phyloP scores from a whole-genome alignment of 2,888 invertebrate genomes.

The Heliconius ismenius region DNA sequence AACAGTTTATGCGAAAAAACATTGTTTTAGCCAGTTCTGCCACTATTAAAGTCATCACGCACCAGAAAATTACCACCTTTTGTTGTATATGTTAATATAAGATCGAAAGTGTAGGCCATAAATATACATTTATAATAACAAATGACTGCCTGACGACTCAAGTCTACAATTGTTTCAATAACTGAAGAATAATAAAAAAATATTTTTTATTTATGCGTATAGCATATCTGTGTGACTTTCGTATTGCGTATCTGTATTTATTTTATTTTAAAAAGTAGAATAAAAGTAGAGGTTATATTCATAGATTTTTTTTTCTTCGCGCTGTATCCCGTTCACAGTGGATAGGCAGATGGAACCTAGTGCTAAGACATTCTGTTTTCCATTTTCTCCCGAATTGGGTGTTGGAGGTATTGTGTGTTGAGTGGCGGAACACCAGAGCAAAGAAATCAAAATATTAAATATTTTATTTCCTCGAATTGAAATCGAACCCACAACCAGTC shows the following conservation, averaged over 20 bases:
- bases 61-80: constrained; percentile 77
- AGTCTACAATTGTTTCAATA: constrained; percentile 59
- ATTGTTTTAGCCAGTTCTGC: constrained; percentile 60
- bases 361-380: not conserved
- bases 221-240: constrained; percentile 53
- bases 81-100: constrained; percentile 73
- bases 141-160: constrained; percentile 59
- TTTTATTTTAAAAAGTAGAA: too few relatives aligned
- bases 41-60: constrained; percentile 74
- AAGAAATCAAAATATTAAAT: not conserved
- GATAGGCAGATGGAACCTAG: not conserved
- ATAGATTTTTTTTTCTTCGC: constrained; percentile 13
- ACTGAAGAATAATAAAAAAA: constrained; percentile 59
- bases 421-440: not conserved
- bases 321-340: too few relatives aligned
- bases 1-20: constrained; percentile 52
- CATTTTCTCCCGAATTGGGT: not conserved
- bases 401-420: not conserved
- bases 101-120: constrained; percentile 66
- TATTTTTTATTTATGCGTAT: constrained; percentile 48
- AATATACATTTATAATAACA: constrained; percentile 59
- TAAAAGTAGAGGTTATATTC: constrained; percentile 56
- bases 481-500: not conserved
- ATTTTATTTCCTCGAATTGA: not conserved
- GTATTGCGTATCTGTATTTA: constrained; percentile 65